Evolutionary conservation across 2,797 vertebrate species (phyloP).

Genomic region (Coilia nasus): DNA sequence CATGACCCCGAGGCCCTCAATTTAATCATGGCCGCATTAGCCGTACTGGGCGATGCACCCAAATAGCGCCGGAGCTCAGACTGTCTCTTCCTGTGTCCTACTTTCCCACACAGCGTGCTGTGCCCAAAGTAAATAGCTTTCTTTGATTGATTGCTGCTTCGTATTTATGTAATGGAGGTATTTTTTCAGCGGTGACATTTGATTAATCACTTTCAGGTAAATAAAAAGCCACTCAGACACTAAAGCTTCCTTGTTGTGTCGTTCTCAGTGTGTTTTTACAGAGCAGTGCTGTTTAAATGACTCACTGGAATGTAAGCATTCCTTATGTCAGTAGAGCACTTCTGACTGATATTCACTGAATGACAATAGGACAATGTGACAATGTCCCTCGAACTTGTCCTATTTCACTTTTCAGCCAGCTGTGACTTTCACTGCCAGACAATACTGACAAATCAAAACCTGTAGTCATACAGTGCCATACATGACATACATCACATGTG

Average conservation of each 20-base stretch:
- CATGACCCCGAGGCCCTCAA: background rate
- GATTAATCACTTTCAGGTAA: background rate
- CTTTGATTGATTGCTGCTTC: conserved; percentile 38
- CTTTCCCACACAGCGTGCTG: conserved; percentile 28
- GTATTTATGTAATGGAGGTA: conserved; percentile 29
- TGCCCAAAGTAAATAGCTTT: conserved; percentile 17
- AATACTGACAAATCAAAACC: background rate
- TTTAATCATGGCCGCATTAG: background rate
- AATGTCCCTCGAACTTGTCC: background rate
- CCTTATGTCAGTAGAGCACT: too few species aligned
- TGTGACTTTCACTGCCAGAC: background rate
- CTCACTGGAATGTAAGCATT: too few species aligned
- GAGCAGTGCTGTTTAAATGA: too few species aligned
- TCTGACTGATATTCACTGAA: background rate
- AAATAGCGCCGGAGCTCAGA: conserved; percentile 22
- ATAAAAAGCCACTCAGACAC: background rate
- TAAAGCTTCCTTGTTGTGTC: background rate
- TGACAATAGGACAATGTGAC: background rate
- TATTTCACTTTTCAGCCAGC: background rate
- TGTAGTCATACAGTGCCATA: background rate
- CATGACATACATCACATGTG: conserved; percentile 8
- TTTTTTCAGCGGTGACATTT: conserved; percentile 27
- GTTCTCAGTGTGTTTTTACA: too few species aligned
- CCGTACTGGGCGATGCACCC: background rate
- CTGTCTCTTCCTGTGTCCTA: conserved; percentile 31